These are phyloP conservation scores for Shinisaurus crocodilurus DNA, from an alignment of 2,113 vertebrate genomes.

Conservation along the genomic window DNA sequence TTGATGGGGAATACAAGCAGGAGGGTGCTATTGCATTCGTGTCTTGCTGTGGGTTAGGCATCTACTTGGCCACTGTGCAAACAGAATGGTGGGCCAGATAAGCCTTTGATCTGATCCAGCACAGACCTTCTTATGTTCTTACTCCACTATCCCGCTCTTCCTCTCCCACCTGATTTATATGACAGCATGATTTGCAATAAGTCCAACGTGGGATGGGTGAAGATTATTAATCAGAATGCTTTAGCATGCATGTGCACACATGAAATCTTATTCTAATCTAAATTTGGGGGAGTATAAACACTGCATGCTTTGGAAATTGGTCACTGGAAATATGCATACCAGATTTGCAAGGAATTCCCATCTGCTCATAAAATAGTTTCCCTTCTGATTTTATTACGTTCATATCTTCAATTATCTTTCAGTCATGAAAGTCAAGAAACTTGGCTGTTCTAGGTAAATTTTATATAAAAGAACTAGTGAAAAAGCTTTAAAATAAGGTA, in stretches of 20 bases:
- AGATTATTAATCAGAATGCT: constrained; percentile 39
- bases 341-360: constrained; percentile 47
- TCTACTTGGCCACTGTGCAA: no score
- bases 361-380: constrained; percentile 30
- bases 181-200: constrained; percentile 41
- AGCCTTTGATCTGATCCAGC: no score
- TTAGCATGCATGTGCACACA: neutral
- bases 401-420: constrained; percentile 11
- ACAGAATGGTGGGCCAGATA: no score
- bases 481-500: neutral
- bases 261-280: constrained; percentile 37
- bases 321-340: constrained; percentile 28
- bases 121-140: no score
- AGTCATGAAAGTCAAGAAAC: constrained; percentile 8
- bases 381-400: constrained; percentile 30
- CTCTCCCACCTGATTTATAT: neutral
- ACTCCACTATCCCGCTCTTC: neutral
- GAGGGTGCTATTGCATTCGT: no score
- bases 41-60: no score
- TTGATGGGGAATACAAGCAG: no score
- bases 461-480: neutral
- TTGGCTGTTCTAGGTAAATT: neutral
- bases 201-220: neutral
- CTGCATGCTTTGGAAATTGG: constrained; percentile 42
- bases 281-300: constrained; percentile 4